Percentiles rank a stretch among this genome's conserved stretches.
Conservation (phyloP, 2,113 vertebrate species). For the Pleuronectes platessa region DNA sequence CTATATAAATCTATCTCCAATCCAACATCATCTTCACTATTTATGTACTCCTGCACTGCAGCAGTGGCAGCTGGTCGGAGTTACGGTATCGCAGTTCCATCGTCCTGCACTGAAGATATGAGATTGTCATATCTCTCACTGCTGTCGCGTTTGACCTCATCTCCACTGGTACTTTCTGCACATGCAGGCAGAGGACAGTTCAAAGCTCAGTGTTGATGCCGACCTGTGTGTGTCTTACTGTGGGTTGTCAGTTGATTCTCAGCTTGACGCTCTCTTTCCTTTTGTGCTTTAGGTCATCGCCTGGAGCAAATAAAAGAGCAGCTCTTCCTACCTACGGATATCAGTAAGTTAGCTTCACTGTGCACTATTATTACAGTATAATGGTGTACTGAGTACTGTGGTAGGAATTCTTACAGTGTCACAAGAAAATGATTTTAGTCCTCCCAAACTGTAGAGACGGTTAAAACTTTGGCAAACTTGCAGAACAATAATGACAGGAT, state of each 20-base stretch:
- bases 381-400: not conserved
- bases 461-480: slow-evolving; percentile 3
- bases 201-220: slow-evolving; percentile 21
- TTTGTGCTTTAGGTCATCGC: slow-evolving; percentile 61
- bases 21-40: not conserved
- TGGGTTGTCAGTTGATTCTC: slow-evolving; percentile 39
- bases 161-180: not conserved
- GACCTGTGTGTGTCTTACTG: slow-evolving; percentile 25
- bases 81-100: not conserved
- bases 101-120: no score
- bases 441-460: slow-evolving; percentile 8
- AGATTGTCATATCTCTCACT: not conserved
- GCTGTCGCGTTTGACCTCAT: not conserved
- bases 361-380: slow-evolving; percentile 21
- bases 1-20: no score
- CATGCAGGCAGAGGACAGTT: slow-evolving; percentile 21
- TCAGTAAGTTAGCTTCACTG: slow-evolving; percentile 46
- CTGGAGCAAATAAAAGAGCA: slow-evolving; percentile 45
- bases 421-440: no score
- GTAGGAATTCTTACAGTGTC: no score
- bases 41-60: not conserved
- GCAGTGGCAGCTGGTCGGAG: no score
- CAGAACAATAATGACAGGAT: not conserved
- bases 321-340: slow-evolving; percentile 54
- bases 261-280: slow-evolving; percentile 40